Conservation (phyloP, 2,797 vertebrate species). For the Adelosebastes latens region DNA sequence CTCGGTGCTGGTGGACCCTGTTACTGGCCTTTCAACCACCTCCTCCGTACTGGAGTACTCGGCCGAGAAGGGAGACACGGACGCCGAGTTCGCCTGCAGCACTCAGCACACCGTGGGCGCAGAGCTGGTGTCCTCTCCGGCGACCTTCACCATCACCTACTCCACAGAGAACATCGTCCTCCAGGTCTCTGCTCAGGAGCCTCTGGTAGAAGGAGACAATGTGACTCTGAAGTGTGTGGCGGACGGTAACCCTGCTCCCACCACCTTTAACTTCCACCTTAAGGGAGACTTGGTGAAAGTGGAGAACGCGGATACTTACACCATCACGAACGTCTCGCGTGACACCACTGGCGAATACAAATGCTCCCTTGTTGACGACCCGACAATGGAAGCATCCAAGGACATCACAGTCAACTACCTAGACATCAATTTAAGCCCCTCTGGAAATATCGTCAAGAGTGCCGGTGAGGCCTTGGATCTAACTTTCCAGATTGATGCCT, state of each 20-base stretch:
- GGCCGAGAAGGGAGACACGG: conserved; percentile 88
- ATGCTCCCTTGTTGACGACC: conserved; percentile 89
- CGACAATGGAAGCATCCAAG: conserved; percentile 79
- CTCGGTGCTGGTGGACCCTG: conserved; percentile 72
- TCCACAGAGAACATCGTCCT: conserved; percentile 93
- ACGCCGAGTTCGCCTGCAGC: conserved; percentile 87
- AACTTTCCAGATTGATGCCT: conserved; percentile 84
- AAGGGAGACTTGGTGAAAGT: conserved; percentile 89
- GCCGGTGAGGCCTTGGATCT: conserved; percentile 85
- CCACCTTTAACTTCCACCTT: conserved; percentile 91
- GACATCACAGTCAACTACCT: conserved; percentile 91
- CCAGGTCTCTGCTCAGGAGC: conserved; percentile 81
- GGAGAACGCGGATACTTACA: conserved; percentile 82
- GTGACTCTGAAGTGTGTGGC: conserved; percentile 93
- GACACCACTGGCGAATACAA: conserved; percentile 90
- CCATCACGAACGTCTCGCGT: conserved; percentile 85
- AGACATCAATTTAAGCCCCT: conserved; percentile 88
- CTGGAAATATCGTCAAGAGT: conserved; percentile 84
- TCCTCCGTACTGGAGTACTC: conserved; percentile 88
- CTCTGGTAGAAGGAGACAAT: conserved; percentile 91
- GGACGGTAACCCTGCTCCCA: conserved; percentile 94
- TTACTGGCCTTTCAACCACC: conserved; percentile 86
- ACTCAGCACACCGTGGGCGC: conserved; percentile 72
- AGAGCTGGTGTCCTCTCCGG: conserved; percentile 78
- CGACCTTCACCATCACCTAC: conserved; percentile 90